Evolutionary conservation across 1,140 invertebrate genomes (phyloP).

Genomic region (Drosophila nebulosa): DNA sequence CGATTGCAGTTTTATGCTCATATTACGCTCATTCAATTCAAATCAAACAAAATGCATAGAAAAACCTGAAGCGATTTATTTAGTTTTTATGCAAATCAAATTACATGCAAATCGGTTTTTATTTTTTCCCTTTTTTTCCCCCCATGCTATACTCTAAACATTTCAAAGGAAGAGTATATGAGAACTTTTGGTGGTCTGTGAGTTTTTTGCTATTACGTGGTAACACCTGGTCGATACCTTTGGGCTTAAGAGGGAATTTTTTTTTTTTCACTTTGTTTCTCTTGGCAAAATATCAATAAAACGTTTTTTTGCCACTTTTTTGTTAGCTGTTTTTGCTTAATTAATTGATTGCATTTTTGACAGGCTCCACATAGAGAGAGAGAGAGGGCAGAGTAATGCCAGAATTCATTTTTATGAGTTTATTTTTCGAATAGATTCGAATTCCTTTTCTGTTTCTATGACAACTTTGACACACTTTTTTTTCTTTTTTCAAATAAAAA

Average conservation of each 20-base stretch:
- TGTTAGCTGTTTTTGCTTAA: slow-evolving; percentile 36
- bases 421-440: too few relatives aligned
- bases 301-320: slow-evolving; percentile 1
- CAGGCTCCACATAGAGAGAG: too few relatives aligned
- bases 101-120: slow-evolving; percentile 43
- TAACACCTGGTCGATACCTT: neutral
- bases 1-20: neutral
- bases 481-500: too few relatives aligned
- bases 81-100: slow-evolving; percentile 71
- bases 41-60: neutral
- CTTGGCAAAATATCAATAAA: slow-evolving; percentile 37
- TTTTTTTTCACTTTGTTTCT: too few relatives aligned
- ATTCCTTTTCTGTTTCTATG: too few relatives aligned
- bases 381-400: too few relatives aligned
- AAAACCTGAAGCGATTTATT: slow-evolving; percentile 56
- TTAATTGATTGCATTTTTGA: slow-evolving; percentile 64
- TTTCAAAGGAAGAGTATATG: neutral
- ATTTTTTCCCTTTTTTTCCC: too few relatives aligned
- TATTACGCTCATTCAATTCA: neutral
- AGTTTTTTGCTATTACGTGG: too few relatives aligned
- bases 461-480: too few relatives aligned
- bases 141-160: too few relatives aligned
- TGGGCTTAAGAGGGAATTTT: too few relatives aligned
- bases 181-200: neutral
- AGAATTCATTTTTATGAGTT: too few relatives aligned